These are phyloP conservation scores for Rhynchomys soricoides DNA, from an alignment of 2,113 vertebrate species.

Conservation along the genomic window DNA sequence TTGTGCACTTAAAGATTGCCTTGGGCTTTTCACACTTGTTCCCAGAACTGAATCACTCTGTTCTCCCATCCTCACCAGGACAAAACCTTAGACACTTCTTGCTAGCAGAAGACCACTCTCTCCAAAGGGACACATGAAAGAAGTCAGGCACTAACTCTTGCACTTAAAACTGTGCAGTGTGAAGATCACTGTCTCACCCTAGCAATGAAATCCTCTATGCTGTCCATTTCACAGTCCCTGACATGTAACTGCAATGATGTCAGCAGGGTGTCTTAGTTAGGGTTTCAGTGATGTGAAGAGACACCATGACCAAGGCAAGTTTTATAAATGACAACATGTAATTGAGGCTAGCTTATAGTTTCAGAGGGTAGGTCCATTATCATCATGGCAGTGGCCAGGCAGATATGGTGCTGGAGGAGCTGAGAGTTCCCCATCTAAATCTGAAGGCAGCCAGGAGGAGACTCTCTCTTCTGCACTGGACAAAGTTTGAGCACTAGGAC, in stretches of 20 bases:
- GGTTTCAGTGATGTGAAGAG: too few species aligned
- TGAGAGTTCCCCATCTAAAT: too few species aligned
- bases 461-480: too few species aligned
- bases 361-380: too few species aligned
- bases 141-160: not conserved
- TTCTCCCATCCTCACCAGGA: not conserved
- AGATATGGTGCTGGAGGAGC: too few species aligned
- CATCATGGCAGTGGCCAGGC: too few species aligned
- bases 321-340: too few species aligned
- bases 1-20: not conserved
- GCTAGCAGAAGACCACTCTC: not conserved
- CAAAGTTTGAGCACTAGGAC: too few species aligned
- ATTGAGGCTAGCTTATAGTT: too few species aligned
- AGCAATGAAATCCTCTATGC: not conserved
- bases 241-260: not conserved
- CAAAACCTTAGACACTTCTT: constrained; percentile 26
- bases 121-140: constrained; percentile 43
- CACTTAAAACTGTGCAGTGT: not conserved
- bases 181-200: not conserved
- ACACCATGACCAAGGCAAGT: too few species aligned
- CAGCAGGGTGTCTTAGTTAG: not conserved
- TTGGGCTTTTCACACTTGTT: constrained; percentile 25
- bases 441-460: too few species aligned
- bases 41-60: not conserved
- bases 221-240: not conserved